Evolutionary conservation across 2,113 vertebrate species (phyloP).

Genomic region (Kryptolebias marmoratus): DNA sequence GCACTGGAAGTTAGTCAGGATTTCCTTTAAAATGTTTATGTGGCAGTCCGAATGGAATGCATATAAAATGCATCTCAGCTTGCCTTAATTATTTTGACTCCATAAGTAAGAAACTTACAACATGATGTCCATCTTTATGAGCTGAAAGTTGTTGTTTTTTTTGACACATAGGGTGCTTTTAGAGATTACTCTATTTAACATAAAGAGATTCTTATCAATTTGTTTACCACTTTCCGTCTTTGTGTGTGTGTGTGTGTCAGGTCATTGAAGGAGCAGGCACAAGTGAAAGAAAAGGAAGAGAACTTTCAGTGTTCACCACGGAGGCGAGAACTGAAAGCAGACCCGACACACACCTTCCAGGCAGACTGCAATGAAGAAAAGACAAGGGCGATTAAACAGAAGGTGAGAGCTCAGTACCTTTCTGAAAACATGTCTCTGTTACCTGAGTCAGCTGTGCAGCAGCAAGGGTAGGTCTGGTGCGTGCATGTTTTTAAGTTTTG

Average conservation of each 20-base stretch:
- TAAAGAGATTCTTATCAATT: conserved; percentile 29
- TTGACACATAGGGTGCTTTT: neutral
- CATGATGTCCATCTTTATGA: no score
- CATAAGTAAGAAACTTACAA: no score
- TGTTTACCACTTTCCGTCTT: conserved; percentile 13
- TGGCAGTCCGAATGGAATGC: conserved; percentile 1
- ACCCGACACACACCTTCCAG: neutral
- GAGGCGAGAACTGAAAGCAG: conserved; percentile 20
- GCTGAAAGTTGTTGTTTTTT: neutral
- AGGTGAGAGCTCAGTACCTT: conserved; percentile 40
- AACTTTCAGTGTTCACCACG: conserved; percentile 8
- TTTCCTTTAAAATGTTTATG: neutral
- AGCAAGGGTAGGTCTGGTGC: conserved; percentile 37
- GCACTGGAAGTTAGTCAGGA: neutral
- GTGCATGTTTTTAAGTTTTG: conserved; percentile 25
- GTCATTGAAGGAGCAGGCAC: conserved; percentile 31
- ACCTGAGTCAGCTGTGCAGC: conserved; percentile 37
- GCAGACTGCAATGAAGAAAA: conserved; percentile 28
- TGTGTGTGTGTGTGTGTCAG: conserved; percentile 44
- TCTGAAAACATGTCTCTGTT: conserved; percentile 21
- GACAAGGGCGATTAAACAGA: conserved; percentile 38
- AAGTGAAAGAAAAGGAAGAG: conserved; percentile 22
- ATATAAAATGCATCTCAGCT: neutral
- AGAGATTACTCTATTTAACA: conserved; percentile 11
- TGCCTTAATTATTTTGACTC: no score